These are phyloP conservation scores for Choloepus hoffmanni DNA, from an alignment of 2,113 vertebrate genomes.

Conservation along the genomic window DNA sequence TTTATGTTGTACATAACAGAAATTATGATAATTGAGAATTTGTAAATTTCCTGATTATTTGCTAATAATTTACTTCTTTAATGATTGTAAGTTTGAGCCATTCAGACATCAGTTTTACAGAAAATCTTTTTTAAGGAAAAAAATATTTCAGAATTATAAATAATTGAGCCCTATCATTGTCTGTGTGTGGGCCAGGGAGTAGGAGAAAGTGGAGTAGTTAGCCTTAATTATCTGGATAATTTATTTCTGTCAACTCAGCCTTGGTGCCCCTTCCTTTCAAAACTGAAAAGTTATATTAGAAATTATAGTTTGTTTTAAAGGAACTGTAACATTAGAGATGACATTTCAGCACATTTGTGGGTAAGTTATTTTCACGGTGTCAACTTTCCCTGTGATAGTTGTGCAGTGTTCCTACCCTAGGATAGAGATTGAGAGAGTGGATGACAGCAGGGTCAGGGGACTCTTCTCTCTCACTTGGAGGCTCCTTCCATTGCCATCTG, in stretches of 20 bases:
- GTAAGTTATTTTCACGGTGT: conserved; percentile 66
- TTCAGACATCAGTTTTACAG: conserved; percentile 68
- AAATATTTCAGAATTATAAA: conserved; percentile 77
- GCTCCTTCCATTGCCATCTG: conserved; percentile 84
- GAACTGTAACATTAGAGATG: conserved; percentile 68
- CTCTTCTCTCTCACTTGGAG: conserved; percentile 76
- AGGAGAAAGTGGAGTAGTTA: conserved; percentile 74
- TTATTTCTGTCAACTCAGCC: conserved; percentile 76
- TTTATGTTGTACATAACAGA: conserved; percentile 1
- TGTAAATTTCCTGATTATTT: conserved; percentile 66
- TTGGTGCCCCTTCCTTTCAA: conserved; percentile 72
- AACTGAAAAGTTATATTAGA: conserved; percentile 74
- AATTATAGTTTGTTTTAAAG: conserved; percentile 64
- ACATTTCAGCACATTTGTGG: conserved; percentile 37
- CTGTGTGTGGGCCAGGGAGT: conserved; percentile 63
- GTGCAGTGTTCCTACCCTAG: neutral
- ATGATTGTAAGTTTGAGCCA: conserved; percentile 73
- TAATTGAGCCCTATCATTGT: conserved; percentile 80
- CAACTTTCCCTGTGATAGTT: conserved; percentile 49
- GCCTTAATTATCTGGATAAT: conserved; percentile 83
- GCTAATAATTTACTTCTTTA: conserved; percentile 71
- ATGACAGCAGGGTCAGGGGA: conserved; percentile 81
- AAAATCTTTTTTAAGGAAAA: conserved; percentile 43
- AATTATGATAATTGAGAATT: conserved; percentile 39
- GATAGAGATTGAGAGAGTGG: conserved; percentile 66